Evolutionary conservation across 2,888 invertebrate species (phyloP).

Genomic region (Leuctra nigra): DNA sequence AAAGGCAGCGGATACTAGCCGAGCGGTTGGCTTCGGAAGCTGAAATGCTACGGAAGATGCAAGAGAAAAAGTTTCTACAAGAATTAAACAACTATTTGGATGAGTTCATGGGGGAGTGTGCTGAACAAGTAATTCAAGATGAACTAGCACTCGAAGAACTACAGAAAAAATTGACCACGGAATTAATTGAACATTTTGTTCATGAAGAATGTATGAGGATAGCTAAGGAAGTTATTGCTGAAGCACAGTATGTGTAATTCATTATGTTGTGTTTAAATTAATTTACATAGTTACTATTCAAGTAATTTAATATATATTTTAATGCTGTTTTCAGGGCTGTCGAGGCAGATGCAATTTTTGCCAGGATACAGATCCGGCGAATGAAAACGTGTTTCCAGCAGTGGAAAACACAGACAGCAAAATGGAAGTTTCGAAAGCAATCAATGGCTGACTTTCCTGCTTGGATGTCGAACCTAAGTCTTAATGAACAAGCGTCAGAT

Average conservation of each 20-base stretch:
- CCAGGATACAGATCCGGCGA: background rate
- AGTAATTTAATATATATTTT: background rate
- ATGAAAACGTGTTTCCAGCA: background rate
- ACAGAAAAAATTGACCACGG: background rate
- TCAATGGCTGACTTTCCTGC: conserved; percentile 10
- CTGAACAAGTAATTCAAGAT: background rate
- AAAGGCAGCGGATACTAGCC: background rate
- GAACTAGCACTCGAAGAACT: background rate
- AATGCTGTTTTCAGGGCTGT: background rate
- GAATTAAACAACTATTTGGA: background rate
- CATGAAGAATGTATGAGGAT: background rate
- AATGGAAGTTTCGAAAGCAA: background rate
- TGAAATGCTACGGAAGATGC: conserved; percentile 4
- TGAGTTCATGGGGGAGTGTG: background rate
- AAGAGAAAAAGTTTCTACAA: background rate
- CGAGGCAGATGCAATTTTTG: background rate
- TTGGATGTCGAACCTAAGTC: conserved; percentile 8
- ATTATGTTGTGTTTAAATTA: background rate
- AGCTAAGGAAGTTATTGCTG: background rate
- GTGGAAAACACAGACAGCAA: background rate
- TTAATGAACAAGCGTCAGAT: background rate
- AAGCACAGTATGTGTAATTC: background rate
- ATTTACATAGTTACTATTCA: background rate
- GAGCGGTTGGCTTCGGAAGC: background rate
- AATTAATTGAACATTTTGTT: background rate